Evolutionary conservation across 2,797 vertebrate species (phyloP).

Genomic region (Poliocrania exsul): DNA sequence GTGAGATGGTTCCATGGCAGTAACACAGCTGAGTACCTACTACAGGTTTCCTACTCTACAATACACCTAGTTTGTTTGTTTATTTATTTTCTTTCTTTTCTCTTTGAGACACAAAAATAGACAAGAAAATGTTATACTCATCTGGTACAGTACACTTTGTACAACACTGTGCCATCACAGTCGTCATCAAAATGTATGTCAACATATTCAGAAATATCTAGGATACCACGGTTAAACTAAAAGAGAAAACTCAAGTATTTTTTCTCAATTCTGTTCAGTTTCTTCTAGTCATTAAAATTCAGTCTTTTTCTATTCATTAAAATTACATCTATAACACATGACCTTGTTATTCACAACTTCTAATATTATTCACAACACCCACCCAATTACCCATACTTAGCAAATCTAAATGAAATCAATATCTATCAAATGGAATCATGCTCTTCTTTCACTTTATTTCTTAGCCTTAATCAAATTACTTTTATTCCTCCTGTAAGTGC

Average conservation of each 20-base stretch:
- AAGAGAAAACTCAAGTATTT: not conserved
- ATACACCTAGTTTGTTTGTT: not conserved
- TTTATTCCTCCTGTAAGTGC: constrained; percentile 41
- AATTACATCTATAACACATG: constrained; percentile 52
- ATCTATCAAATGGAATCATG: constrained; percentile 59
- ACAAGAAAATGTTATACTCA: not conserved
- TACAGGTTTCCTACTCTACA: not conserved
- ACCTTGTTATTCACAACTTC: constrained; percentile 55
- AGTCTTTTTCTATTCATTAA: constrained; percentile 43
- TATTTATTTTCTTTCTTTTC: not conserved
- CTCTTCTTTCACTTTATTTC: constrained; percentile 34
- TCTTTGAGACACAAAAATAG: not conserved
- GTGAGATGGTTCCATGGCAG: accelerated
- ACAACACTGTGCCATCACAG: not conserved
- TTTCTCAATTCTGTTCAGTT: constrained; percentile 23
- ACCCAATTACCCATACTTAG: constrained; percentile 60
- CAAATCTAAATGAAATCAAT: constrained; percentile 68
- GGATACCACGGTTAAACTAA: not conserved
- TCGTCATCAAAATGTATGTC: not conserved
- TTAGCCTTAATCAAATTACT: constrained; percentile 57
- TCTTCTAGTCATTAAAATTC: constrained; percentile 50
- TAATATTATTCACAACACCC: constrained; percentile 55
- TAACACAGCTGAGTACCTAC: not conserved
- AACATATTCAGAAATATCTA: not conserved
- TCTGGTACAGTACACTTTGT: not conserved